Conservation (phyloP, 2,797 vertebrate species). For the Petrocephalus schoutedeni region DNA sequence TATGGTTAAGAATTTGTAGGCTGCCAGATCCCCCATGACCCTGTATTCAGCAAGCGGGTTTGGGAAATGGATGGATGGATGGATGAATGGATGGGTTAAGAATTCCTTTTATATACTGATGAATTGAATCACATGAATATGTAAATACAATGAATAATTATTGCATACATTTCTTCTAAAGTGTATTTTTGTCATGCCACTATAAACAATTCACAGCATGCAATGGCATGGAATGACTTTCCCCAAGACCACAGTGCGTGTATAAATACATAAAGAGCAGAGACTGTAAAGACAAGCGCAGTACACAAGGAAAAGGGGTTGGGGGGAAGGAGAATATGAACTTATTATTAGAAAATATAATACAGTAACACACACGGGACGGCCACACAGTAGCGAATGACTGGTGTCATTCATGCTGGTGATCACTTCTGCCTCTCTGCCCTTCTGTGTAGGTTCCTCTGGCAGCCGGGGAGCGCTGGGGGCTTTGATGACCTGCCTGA, state of each 20-base stretch:
- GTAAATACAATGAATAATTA: not conserved
- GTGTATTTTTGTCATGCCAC: not conserved
- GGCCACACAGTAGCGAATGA: not conserved
- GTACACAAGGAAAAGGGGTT: not conserved
- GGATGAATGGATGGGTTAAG: not conserved
- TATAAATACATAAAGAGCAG: not conserved
- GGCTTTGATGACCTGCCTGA: slow-evolving; percentile 86
- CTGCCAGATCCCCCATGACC: not conserved
- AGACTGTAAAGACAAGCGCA: not conserved
- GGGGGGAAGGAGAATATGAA: not conserved
- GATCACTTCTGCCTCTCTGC: not conserved
- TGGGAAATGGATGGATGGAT: not conserved
- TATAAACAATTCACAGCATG: not conserved
- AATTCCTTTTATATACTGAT: not conserved
- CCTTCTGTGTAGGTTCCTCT: slow-evolving; percentile 40
- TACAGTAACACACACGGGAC: not conserved
- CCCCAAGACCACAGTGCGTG: not conserved
- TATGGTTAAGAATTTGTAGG: not conserved
- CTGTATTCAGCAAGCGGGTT: not conserved
- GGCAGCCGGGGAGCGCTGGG: slow-evolving; percentile 77
- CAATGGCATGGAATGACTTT: not conserved
- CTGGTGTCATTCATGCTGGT: not conserved
- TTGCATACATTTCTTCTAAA: not conserved
- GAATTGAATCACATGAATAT: not conserved
- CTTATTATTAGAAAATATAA: not conserved